Conservation (phyloP, 2,797 vertebrate genomes). For the Neostethus bicornis region DNA sequence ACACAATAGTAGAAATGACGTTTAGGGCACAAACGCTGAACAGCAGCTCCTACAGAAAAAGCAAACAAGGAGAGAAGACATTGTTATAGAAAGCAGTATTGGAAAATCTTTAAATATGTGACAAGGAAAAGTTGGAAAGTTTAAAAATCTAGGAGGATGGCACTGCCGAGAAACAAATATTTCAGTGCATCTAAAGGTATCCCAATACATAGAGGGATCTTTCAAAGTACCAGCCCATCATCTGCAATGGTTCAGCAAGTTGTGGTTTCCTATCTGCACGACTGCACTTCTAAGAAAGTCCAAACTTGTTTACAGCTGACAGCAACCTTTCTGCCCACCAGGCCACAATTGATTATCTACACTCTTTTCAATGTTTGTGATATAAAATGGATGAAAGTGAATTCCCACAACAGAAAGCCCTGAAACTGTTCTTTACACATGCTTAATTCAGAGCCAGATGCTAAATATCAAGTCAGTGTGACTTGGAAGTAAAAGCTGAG, state of each 20-base stretch:
- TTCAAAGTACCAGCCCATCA: slow-evolving; percentile 17
- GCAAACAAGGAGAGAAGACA: slow-evolving; percentile 31
- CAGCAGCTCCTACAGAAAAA: slow-evolving; percentile 88
- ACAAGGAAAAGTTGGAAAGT: slow-evolving; percentile 20
- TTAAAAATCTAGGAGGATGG: slow-evolving; percentile 10
- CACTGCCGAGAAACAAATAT: neutral
- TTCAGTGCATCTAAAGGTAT: neutral
- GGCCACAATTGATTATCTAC: slow-evolving; percentile 8
- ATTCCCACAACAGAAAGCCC: slow-evolving; percentile 14
- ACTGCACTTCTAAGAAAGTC: slow-evolving; percentile 7
- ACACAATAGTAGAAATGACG: slow-evolving; percentile 97
- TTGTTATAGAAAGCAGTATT: neutral
- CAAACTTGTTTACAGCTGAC: slow-evolving; percentile 1
- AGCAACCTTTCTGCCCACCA: neutral
- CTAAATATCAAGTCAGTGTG: slow-evolving; percentile 45
- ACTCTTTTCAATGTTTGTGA: slow-evolving; percentile 23
- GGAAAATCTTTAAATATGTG: neutral
- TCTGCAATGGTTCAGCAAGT: neutral
- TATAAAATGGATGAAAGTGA: slow-evolving; percentile 36
- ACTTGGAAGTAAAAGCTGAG: slow-evolving; percentile 36
- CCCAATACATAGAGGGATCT: slow-evolving; percentile 8
- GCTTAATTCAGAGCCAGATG: slow-evolving; percentile 23
- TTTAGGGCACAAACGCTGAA: slow-evolving; percentile 98
- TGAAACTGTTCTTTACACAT: slow-evolving; percentile 43
- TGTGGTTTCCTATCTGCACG: slow-evolving; percentile 11